A percentile compares a stretch with the other conserved stretches of the same genome.
phyloP scores from a whole-genome alignment of 2,113 vertebrate genomes.

The Leptobrachium leishanense region DNA sequence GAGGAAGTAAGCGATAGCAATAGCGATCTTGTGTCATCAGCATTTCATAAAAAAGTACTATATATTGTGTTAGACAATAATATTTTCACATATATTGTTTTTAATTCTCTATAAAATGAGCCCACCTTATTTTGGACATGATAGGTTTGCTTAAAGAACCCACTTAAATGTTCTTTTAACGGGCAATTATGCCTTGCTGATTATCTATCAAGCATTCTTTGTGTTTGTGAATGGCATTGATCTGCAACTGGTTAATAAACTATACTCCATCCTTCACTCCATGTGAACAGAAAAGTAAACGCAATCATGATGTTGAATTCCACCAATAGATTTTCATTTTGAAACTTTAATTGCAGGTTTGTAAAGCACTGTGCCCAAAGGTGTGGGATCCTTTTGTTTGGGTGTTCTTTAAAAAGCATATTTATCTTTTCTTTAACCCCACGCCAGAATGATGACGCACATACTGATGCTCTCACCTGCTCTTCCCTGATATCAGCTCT shows the following conservation, averaged over 20 bases:
- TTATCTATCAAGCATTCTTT: too few relatives aligned
- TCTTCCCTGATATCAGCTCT: neutral
- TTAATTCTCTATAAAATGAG: too few relatives aligned
- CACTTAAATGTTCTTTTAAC: too few relatives aligned
- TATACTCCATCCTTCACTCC: neutral
- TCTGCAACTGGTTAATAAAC: neutral
- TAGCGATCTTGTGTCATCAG: too few relatives aligned
- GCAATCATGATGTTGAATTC: neutral
- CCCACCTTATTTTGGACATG: too few relatives aligned
- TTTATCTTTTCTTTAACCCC: constrained; percentile 25
- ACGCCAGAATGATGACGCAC: constrained; percentile 12
- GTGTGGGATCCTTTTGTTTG: constrained; percentile 38
- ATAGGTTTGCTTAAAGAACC: too few relatives aligned
- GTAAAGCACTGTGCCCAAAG: constrained; percentile 12
- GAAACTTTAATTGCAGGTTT: constrained; percentile 35
- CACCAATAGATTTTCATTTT: constrained; percentile 10
- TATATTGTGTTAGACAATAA: too few relatives aligned
- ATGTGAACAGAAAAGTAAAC: neutral
- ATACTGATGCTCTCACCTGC: neutral
- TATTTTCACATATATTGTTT: too few relatives aligned
- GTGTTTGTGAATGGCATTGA: too few relatives aligned
- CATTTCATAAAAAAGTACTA: too few relatives aligned
- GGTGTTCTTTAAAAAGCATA: constrained; percentile 22
- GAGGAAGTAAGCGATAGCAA: too few relatives aligned
- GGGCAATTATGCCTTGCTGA: too few relatives aligned